These are phyloP conservation scores for Salvator merianae DNA, from an alignment of 2,113 vertebrate species.

Conservation along the genomic window DNA sequence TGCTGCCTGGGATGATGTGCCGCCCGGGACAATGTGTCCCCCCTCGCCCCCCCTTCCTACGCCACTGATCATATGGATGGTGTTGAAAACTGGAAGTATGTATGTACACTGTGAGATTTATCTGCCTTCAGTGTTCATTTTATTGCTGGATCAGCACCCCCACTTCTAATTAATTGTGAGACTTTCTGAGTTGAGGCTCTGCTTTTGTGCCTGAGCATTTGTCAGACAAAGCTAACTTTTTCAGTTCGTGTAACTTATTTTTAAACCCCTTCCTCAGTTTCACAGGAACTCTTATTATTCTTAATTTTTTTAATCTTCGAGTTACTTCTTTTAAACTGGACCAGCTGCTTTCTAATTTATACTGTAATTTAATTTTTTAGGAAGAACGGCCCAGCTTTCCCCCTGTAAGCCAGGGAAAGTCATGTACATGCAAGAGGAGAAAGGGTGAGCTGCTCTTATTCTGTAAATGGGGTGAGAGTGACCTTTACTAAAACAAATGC, in stretches of 20 bases:
- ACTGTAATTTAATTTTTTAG: neutral
- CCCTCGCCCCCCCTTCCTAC: no score
- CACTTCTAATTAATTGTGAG: neutral
- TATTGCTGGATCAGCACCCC: neutral
- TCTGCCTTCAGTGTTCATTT: neutral
- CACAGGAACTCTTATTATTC: neutral
- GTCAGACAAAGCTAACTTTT: neutral
- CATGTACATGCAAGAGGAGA: neutral
- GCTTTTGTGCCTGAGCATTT: neutral
- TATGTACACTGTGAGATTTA: neutral
- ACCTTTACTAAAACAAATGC: constrained; percentile 3
- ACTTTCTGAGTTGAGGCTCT: neutral
- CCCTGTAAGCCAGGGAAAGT: neutral
- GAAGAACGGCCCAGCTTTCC: neutral
- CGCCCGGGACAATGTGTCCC: no score
- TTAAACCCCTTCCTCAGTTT: neutral
- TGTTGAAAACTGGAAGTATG: neutral
- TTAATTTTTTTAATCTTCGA: neutral
- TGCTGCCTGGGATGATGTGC: no score
- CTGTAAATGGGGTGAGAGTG: neutral
- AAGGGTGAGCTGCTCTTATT: neutral
- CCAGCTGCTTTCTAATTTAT: neutral
- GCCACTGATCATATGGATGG: no score
- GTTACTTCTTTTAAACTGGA: neutral
- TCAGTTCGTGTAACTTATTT: neutral